Base-by-base conservation (phyloP, 2,113 vertebrate genomes). In the Oreocharis arfaki region DNA sequence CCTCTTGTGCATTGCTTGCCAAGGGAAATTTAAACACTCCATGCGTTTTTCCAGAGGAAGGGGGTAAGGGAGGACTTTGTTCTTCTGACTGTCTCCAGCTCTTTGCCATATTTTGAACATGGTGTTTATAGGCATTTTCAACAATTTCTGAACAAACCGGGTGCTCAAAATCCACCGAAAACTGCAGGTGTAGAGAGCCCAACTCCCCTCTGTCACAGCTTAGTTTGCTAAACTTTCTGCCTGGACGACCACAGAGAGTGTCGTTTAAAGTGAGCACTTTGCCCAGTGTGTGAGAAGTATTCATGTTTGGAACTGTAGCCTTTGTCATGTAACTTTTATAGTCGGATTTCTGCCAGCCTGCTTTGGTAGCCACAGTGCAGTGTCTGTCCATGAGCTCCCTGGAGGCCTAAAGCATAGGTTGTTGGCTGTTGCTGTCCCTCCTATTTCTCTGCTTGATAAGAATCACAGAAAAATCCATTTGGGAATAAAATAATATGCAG, bases 1-100 rank as follows among this genome's bases (percentile, higher is more conserved):
- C 10, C 0, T 0, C 46, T 37, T 13, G 41, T 28, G 35, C 6
- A 1, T 46, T 52, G 10, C 21, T 16, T 44, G 60, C 24, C 30
- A 30, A 57, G 32, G 19, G 9, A 39, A 33, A 16, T 60, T 60
- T 19, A 20, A 84, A 64, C 27, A 28, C 70, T 6, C 6, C 21
- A 9, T n/a, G 13, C 1, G 2, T 28, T 65, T 1, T 52, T 75
- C 57, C 33, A 74, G n/a, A 24, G 32, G 37, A 63, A 37, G 22
- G 32, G 9, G 3, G 3, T 13, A 19, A 41, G 37, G 63, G 32
- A 46, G 41, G 20, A 41, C 56, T 55, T 28, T 2, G 5, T 68
- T 87, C 39, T 70, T 18, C 44, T 56, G 6, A 16, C 23, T 42
- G 4, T 30, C 37, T 79, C 68, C 68, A 47, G 2, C 8, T 44